Evolutionary conservation across 2,797 vertebrate species (phyloP), one percentile per base, ranked within the genome.

Genomic region (Pipistrellus kuhlii): DNA sequence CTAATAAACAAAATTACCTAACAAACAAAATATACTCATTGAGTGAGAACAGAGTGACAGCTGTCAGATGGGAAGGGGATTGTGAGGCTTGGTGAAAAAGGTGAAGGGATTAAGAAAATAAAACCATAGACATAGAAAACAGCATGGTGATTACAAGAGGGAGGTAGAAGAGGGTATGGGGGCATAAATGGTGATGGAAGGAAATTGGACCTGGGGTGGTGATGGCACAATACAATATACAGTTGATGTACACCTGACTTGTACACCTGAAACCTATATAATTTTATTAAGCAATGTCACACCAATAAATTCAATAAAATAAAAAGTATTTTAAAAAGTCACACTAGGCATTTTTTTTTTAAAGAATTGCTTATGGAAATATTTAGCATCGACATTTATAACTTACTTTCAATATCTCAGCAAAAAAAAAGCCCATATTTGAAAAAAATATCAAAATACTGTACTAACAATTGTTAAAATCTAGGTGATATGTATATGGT

Each of bases 361-460:
- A 64, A 59, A 86, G 32, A 64, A 27, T 38, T 81, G 59, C 44
- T 72, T 41, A 88, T 30, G 90, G 51, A 93, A 91, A 88, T 83
- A 90, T 66, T 92, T 89, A 93, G 46, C 78, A 62, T 69, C 3
- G 44, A 44, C 38, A 85, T 76, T 64, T 84, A 13, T 55, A 93
- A 91, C 30, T 88, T 64, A 94, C 53, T 59, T 85, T 86, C 15
- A 90, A 9, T 81, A 76, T 9, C 69, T 90, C n/a, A 87, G n/a
- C 18, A 95, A 35, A 44, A 44, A 44, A 44, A 62, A 13, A 66
- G 8, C 15, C 64, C 30, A 25, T 41, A 91, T 46, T 72, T 94
- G 87, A 95, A 93, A 95, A 85, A 53, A 44, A 84, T 53, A 9
- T 85, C 53, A 82, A 90, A 92, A 90, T 90, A 71, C 25, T 78